phyloP scores from a whole-genome alignment of 2,888 invertebrate genomes.

The Epinotia brunnichana region DNA sequence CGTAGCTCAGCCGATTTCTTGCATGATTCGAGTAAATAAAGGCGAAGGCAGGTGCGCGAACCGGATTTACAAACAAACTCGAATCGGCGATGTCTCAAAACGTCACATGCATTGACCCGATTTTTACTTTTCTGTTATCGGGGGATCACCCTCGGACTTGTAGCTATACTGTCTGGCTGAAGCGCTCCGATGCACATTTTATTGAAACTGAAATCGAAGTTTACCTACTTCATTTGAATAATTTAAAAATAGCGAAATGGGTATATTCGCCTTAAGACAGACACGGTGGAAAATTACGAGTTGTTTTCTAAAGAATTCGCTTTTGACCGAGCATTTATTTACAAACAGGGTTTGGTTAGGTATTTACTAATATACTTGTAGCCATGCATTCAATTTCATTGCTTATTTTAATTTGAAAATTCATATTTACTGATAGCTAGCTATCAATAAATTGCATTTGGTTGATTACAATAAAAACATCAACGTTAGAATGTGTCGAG shows the following conservation, averaged over 20 bases:
- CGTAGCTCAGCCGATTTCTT: constrained; percentile 77
- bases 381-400: constrained; percentile 6
- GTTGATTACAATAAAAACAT: constrained; percentile 21
- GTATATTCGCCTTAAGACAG: constrained; percentile 1
- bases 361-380: background rate
- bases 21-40: constrained; percentile 81
- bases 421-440: background rate
- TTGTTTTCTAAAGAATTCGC: constrained; percentile 6
- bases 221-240: background rate
- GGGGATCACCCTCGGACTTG: constrained; percentile 42
- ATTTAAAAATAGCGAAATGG: constrained; percentile 1
- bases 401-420: constrained; percentile 27
- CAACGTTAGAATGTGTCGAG: constrained; percentile 6
- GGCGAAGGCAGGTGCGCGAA: constrained; percentile 64
- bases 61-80: constrained; percentile 81
- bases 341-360: background rate
- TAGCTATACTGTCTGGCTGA: constrained; percentile 19
- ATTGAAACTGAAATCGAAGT: background rate
- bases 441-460: constrained; percentile 10
- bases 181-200: constrained; percentile 14
- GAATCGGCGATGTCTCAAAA: constrained; percentile 73
- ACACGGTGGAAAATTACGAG: background rate
- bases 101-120: constrained; percentile 78
- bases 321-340: background rate
- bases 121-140: constrained; percentile 55